Percentiles rank a stretch among this genome's conserved stretches.
Evolutionary conservation across 2,888 invertebrate genomes (phyloP).

Genomic region (Philaethria dido): DNA sequence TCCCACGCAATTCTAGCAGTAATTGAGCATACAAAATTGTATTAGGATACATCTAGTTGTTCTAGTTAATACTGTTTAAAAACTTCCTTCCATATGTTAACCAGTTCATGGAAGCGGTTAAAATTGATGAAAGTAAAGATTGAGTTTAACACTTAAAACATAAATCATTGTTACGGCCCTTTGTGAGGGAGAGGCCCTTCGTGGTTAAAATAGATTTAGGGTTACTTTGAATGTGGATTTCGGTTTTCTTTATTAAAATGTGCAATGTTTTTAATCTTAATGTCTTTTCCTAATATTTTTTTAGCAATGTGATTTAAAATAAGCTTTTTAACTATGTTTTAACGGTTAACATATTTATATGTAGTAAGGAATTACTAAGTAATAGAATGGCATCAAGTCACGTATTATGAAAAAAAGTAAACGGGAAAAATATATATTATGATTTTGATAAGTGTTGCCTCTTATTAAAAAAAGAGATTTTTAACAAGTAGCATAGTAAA

Average conservation of each 20-base stretch:
- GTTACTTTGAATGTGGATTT: constrained; percentile 30
- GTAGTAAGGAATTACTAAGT: no score
- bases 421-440: no score
- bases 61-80: constrained; percentile 22
- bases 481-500: no score
- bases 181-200: constrained; percentile 64
- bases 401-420: no score
- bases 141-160: constrained; percentile 57
- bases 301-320: background rate
- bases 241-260: constrained; percentile 23
- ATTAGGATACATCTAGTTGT: constrained; percentile 19
- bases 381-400: no score
- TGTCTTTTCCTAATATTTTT: background rate
- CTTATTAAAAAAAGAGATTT: no score
- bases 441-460: no score
- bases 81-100: constrained; percentile 17
- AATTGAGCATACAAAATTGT: constrained; percentile 19
- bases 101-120: constrained; percentile 36
- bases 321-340: no score
- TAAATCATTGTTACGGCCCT: constrained; percentile 75
- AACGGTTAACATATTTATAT: no score
- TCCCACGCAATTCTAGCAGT: background rate
- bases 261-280: background rate
- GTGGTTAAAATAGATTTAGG: constrained; percentile 53
- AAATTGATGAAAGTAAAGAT: constrained; percentile 45